phyloP scores from a whole-genome alignment of 1,140 invertebrate genomes.

The Melitaea cinxia region DNA sequence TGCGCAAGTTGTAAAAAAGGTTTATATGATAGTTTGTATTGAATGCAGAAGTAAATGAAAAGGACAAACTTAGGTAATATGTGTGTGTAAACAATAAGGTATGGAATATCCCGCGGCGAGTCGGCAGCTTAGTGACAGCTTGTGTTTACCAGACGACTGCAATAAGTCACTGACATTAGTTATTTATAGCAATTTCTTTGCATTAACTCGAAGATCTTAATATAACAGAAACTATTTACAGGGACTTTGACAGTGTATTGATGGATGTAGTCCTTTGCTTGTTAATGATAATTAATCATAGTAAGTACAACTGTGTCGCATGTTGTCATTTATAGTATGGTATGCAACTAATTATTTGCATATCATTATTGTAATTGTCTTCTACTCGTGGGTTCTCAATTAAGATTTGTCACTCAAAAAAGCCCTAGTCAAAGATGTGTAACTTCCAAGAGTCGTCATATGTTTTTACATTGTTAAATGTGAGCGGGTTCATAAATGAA shows the following conservation, averaged over 20 bases:
- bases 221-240: conserved; percentile 61
- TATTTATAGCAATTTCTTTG: conserved; percentile 69
- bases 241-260: conserved; percentile 68
- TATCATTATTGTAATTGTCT: background rate
- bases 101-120: conserved; percentile 51
- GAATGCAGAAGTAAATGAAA: too few species aligned
- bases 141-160: conserved; percentile 44
- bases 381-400: background rate
- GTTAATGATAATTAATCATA: conserved; percentile 68
- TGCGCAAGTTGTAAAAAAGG: too few species aligned
- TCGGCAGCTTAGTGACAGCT: conserved; percentile 49
- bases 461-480: too few species aligned
- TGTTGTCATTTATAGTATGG: conserved; percentile 20
- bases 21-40: too few species aligned
- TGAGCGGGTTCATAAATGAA: too few species aligned
- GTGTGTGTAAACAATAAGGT: conserved; percentile 33
- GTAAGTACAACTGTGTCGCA: conserved; percentile 56
- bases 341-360: conserved; percentile 12
- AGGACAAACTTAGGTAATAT: background rate
- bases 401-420: background rate
- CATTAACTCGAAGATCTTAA: conserved; percentile 55
- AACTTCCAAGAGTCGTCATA: too few species aligned
- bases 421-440: too few species aligned
- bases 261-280: conserved; percentile 49
- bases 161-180: conserved; percentile 60